Evolutionary conservation across 2,113 vertebrate genomes (phyloP).

Genomic region (Electrona antarctica): DNA sequence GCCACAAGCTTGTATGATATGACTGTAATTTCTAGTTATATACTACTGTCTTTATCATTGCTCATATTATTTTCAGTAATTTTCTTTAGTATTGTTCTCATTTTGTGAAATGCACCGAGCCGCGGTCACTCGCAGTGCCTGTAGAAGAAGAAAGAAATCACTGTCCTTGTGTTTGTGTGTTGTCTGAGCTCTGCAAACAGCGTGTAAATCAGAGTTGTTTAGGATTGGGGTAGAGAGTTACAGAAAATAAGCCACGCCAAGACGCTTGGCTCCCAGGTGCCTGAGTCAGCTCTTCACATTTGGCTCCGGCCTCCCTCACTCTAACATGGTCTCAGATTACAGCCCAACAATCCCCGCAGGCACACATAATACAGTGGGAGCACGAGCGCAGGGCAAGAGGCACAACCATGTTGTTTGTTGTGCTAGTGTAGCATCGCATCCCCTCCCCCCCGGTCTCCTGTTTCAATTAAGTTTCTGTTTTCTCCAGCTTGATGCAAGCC

Average conservation of each 20-base stretch:
- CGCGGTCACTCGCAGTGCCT: constrained; percentile 3
- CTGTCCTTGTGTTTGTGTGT: constrained; percentile 34
- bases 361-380: constrained; percentile 33
- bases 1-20: too few species aligned
- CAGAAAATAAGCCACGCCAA: constrained; percentile 63
- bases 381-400: not conserved
- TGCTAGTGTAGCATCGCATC: constrained; percentile 11
- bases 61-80: constrained; percentile 2
- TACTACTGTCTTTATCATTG: not conserved
- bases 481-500: constrained; percentile 4
- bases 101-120: not conserved
- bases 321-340: constrained; percentile 51
- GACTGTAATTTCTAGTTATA: not conserved
- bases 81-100: constrained; percentile 19
- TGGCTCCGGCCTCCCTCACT: constrained; percentile 29
- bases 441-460: constrained; percentile 17
- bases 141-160: constrained; percentile 5
- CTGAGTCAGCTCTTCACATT: constrained; percentile 69
- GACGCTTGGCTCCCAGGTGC: constrained; percentile 72
- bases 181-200: constrained; percentile 47
- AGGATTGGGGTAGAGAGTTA: constrained; percentile 64
- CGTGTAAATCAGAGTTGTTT: constrained; percentile 57
- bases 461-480: constrained; percentile 34
- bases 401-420: constrained; percentile 2
- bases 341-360: constrained; percentile 19